These are phyloP conservation scores for Oryzias celebensis DNA, from an alignment of 2,113 vertebrate species.

Conservation along the genomic window DNA sequence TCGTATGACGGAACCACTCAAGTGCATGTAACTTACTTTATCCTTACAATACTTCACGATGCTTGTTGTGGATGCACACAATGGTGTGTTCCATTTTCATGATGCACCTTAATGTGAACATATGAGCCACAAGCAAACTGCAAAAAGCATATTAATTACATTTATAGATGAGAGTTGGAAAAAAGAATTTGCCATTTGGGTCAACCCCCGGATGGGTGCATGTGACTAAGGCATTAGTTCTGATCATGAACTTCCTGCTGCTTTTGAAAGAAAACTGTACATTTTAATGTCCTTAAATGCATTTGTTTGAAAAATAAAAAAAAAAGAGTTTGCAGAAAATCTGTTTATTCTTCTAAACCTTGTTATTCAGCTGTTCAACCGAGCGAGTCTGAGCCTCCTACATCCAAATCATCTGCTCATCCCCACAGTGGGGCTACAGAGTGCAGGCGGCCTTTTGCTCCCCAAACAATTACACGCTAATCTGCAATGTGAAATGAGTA, in stretches of 20 bases:
- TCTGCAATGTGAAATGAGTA: slow-evolving; percentile 74
- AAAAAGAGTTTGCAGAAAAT: slow-evolving; percentile 24
- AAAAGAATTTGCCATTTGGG: no score
- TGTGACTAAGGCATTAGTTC: neutral
- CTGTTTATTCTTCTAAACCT: slow-evolving; percentile 42
- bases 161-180: no score
- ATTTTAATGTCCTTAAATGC: slow-evolving; percentile 5
- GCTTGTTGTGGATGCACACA: no score
- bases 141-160: no score
- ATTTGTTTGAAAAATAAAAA: neutral
- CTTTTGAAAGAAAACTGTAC: neutral
- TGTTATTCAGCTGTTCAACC: slow-evolving; percentile 56
- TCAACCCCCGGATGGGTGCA: no score
- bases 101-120: no score
- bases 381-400: slow-evolving; percentile 40
- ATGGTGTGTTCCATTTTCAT: no score
- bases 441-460: slow-evolving; percentile 54
- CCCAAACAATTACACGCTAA: slow-evolving; percentile 79
- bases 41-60: no score
- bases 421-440: slow-evolving; percentile 39
- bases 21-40: no score
- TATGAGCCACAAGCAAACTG: no score
- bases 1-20: no score
- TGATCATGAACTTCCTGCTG: slow-evolving; percentile 26
- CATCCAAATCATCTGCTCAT: slow-evolving; percentile 33